Evolutionary conservation across 2,797 vertebrate species (phyloP).

Genomic region (Scolopax rusticola): DNA sequence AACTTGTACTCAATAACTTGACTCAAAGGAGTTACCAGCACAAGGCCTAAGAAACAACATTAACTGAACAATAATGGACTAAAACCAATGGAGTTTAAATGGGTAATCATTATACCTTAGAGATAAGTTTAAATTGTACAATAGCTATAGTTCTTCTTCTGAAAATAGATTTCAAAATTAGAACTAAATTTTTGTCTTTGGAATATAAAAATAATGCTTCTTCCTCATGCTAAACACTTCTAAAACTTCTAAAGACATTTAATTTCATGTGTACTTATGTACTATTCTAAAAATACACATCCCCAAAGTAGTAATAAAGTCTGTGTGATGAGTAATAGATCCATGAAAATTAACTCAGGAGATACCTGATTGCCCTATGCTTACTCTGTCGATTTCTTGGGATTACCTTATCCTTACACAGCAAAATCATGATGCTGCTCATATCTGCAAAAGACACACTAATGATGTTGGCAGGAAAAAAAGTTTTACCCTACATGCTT

Average conservation of each 20-base stretch:
- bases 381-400: neutral
- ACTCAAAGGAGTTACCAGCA: neutral
- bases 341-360: neutral
- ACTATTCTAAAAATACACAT: neutral
- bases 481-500: neutral
- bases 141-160: neutral
- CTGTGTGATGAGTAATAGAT: neutral
- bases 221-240: neutral
- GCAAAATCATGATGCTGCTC: neutral
- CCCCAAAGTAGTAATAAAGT: neutral
- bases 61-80: neutral
- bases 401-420: neutral
- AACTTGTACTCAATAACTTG: neutral
- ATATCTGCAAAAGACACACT: neutral
- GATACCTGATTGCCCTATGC: neutral
- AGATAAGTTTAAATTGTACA: neutral
- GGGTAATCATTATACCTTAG: neutral
- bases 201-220: neutral
- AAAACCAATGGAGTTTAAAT: neutral
- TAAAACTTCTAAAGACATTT: neutral
- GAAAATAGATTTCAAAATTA: neutral
- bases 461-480: neutral
- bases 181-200: neutral
- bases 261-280: neutral
- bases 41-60: neutral